Conservation (phyloP, 2,888 invertebrate genomes). For the Ornithoptera priamus region DNA sequence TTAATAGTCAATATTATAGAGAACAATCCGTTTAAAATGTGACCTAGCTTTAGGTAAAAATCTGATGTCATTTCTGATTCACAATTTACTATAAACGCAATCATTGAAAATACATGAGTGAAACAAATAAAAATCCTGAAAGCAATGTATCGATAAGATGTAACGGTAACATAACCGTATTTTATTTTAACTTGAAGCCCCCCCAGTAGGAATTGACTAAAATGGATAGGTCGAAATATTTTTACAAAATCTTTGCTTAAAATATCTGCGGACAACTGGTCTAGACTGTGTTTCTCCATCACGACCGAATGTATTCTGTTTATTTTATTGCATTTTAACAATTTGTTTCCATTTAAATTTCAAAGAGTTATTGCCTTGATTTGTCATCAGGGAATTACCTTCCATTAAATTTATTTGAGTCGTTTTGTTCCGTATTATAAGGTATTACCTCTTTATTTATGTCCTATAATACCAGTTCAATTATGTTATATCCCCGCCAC, state of each 20-base stretch:
- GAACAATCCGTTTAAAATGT: conserved; percentile 39
- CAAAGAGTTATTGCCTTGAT: background rate
- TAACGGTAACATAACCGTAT: conserved; percentile 49
- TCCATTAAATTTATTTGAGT: conserved; percentile 1
- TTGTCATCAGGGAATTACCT: conserved; percentile 11
- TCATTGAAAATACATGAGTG: conserved; percentile 38
- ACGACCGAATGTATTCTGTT: background rate
- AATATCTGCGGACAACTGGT: conserved; percentile 48
- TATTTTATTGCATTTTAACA: background rate
- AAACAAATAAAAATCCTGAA: conserved; percentile 46
- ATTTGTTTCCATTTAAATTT: conserved; percentile 3
- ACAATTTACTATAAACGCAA: conserved; percentile 38
- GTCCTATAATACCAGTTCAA: too few relatives aligned
- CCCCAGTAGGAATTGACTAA: conserved; percentile 45
- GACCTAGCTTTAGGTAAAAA: conserved; percentile 43
- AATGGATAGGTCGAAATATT: conserved; percentile 49
- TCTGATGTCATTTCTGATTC: conserved; percentile 38
- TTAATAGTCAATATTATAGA: conserved; percentile 41
- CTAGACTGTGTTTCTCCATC: conserved; percentile 30
- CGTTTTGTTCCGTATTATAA: too few relatives aligned
- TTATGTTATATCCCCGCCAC: too few relatives aligned
- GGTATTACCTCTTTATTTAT: too few relatives aligned
- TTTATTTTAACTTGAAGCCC: conserved; percentile 50
- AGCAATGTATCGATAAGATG: conserved; percentile 42
- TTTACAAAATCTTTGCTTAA: conserved; percentile 54